Evolutionary conservation across 2,797 vertebrate species (phyloP).

Genomic region (Myotis pilosus): DNA sequence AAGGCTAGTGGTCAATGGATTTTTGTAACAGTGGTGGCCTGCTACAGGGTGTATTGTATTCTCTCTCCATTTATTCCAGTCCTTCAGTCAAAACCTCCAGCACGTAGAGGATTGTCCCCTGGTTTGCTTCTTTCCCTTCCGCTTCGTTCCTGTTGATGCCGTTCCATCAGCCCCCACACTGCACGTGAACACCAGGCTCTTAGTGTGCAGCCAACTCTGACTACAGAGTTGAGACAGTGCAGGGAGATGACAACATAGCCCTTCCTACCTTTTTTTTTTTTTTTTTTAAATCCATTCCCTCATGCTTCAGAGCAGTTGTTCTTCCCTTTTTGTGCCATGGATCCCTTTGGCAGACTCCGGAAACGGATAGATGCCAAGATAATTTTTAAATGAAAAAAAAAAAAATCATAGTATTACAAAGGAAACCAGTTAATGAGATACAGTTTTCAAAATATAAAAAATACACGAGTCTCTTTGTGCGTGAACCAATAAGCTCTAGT

Average conservation of each 20-base stretch:
- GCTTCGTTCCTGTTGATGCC: neutral
- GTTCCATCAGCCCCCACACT: rapidly evolving
- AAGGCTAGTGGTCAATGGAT: neutral
- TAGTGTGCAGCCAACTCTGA: neutral
- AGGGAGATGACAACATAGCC: neutral
- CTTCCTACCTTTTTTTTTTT: neutral
- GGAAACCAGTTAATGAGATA: neutral
- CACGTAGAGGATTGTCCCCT: neutral
- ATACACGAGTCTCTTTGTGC: neutral
- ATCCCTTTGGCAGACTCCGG: neutral
- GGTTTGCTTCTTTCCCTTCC: neutral
- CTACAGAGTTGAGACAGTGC: neutral
- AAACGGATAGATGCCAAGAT: neutral
- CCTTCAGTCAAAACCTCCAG: neutral
- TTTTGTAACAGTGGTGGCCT: neutral
- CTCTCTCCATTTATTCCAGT: neutral
- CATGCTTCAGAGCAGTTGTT: neutral
- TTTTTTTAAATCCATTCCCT: neutral
- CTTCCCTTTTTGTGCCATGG: neutral
- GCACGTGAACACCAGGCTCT: rapidly evolving
- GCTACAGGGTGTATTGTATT: neutral
- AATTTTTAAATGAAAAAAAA: neutral
- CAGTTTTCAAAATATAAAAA: neutral
- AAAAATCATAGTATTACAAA: neutral
- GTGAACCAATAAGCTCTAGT: neutral